Percentiles rank a stretch among this genome's conserved stretches.
phyloP scores from a whole-genome alignment of 1,140 invertebrate genomes.

The Sinella curviseta region DNA sequence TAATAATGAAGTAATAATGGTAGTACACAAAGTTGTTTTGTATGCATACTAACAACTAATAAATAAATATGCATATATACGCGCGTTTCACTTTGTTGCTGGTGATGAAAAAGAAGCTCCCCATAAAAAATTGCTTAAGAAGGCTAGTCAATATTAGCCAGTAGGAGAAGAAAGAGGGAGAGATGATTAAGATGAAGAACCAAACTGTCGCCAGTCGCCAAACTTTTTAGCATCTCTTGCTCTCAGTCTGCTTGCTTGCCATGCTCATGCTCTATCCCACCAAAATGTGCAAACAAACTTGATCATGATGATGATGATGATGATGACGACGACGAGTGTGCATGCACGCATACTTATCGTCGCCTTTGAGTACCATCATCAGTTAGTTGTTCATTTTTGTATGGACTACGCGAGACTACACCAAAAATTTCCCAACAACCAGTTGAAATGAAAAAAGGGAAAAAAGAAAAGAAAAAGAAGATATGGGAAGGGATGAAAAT shows the following conservation, averaged over 20 bases:
- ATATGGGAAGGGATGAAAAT: not conserved
- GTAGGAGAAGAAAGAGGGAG: not conserved
- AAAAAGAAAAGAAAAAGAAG: too few relatives aligned
- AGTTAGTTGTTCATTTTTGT: too few relatives aligned
- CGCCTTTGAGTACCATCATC: too few relatives aligned
- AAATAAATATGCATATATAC: not conserved
- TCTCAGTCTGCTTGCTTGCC: not conserved
- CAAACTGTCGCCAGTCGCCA: conserved; percentile 8
- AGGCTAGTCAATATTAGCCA: not conserved
- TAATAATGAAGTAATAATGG: too few relatives aligned
- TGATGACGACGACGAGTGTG: too few relatives aligned
- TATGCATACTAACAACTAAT: not conserved
- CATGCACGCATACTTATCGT: not conserved
- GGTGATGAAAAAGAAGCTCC: too few relatives aligned
- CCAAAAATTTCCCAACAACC: not conserved
- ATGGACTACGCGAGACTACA: not conserved
- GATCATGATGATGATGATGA: not conserved
- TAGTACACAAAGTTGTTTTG: too few relatives aligned
- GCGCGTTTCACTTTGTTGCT: not conserved
- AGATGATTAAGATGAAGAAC: not conserved
- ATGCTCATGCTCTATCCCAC: too few relatives aligned
- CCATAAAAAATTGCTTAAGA: too few relatives aligned
- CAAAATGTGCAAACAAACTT: not conserved
- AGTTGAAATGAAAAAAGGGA: too few relatives aligned
- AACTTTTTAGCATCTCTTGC: not conserved